Conservation (phyloP, 1,140 invertebrate genomes). For the Pemphigus obesinymphae region DNA sequence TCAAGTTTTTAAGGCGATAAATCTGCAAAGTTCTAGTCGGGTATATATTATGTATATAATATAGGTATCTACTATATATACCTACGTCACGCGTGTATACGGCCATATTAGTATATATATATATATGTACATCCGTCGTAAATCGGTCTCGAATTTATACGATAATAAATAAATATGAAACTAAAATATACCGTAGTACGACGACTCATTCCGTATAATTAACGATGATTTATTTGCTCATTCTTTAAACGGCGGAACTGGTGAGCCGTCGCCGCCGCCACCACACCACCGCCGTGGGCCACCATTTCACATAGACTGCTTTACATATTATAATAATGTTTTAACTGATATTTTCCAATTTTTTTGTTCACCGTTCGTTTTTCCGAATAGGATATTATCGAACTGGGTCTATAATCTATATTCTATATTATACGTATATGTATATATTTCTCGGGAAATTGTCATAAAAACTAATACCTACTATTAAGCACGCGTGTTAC, state of each 20-base stretch:
- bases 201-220: slow-evolving; percentile 29
- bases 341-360: not conserved
- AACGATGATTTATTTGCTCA: slow-evolving; percentile 39
- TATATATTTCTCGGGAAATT: too few species aligned
- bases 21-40: slow-evolving; percentile 15
- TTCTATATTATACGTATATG: not conserved
- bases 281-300: not conserved
- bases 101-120: too few species aligned
- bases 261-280: not conserved
- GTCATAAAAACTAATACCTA: too few species aligned
- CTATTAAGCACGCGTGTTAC: too few species aligned
- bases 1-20: slow-evolving; percentile 11
- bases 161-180: slow-evolving; percentile 19
- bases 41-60: slow-evolving; percentile 3
- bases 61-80: not conserved
- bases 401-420: too few species aligned
- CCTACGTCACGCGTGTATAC: too few species aligned
- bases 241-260: slow-evolving; percentile 1
- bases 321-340: too few species aligned
- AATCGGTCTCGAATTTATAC: not conserved
- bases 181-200: not conserved
- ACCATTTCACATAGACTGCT: not conserved
- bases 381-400: not conserved
- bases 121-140: too few species aligned
- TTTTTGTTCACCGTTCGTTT: not conserved